Evolutionary conservation across 1,140 invertebrate genomes (phyloP).

Genomic region (Gonioctena quinquepunctata): DNA sequence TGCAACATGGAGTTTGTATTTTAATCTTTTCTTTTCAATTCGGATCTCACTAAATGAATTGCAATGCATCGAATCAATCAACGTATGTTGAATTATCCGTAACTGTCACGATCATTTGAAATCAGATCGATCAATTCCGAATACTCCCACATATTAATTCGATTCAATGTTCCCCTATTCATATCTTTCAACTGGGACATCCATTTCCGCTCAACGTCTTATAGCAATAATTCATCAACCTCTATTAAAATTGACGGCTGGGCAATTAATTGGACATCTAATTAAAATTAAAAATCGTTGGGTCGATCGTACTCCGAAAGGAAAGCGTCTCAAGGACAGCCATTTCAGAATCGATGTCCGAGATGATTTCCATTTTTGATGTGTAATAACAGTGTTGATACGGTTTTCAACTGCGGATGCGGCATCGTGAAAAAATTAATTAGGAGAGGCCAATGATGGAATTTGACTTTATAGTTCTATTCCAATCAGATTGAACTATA

Average conservation of each 20-base stretch:
- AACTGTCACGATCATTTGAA: too few species aligned
- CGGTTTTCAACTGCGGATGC: neutral
- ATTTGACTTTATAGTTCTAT: neutral
- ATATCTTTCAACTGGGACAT: neutral
- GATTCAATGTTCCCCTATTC: neutral
- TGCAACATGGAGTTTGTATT: too few species aligned
- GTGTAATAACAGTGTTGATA: constrained; percentile 5
- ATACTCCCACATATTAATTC: neutral
- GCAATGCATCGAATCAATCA: too few species aligned
- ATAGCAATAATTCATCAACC: neutral
- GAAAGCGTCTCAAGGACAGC: constrained; percentile 12
- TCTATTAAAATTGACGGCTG: neutral
- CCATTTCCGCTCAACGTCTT: neutral
- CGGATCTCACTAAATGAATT: too few species aligned
- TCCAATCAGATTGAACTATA: too few species aligned
- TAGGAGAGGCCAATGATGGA: neutral
- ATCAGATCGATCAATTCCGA: neutral
- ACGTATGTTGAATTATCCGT: too few species aligned
- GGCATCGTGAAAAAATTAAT: neutral
- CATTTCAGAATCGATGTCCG: neutral
- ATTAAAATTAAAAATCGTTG: constrained; percentile 10
- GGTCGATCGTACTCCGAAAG: neutral
- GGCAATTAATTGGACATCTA: neutral
- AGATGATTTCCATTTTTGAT: constrained; percentile 2
- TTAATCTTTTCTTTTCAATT: too few species aligned